Conservation (phyloP, 1,140 invertebrate genomes). For the Cotesia vestalis region DNA sequence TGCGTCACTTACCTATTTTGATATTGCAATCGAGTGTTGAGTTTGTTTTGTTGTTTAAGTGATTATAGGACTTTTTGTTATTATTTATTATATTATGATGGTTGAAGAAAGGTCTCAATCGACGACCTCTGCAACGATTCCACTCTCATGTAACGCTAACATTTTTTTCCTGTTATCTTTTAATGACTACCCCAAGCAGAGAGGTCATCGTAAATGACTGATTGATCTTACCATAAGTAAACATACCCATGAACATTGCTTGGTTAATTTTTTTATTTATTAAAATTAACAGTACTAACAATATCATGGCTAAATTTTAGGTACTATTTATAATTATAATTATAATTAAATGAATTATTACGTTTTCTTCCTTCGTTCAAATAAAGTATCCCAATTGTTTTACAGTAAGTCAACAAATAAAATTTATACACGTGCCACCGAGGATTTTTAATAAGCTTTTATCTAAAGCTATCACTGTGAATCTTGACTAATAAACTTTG, state of each 20-base stretch:
- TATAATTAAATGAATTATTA: neutral
- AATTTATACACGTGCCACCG: neutral
- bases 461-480: constrained; percentile 18
- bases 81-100: constrained; percentile 1
- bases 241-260: constrained; percentile 9
- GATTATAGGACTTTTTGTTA: neutral
- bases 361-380: neutral
- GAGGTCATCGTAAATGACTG: constrained; percentile 40
- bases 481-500: constrained; percentile 1
- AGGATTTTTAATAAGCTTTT: neutral
- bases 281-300: neutral
- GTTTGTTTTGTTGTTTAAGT: constrained; percentile 21
- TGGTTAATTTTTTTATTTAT: constrained; percentile 13
- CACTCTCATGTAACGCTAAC: constrained; percentile 43
- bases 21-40: constrained; percentile 41
- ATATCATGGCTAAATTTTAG: no score
- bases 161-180: constrained; percentile 38
- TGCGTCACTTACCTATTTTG: no score
- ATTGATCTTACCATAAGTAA: constrained; percentile 23
- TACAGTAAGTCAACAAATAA: neutral
- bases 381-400: neutral
- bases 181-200: constrained; percentile 48
- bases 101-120: constrained; percentile 38
- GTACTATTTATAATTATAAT: no score
- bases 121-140: constrained; percentile 56